Conservation (phyloP, 2,888 invertebrate species). For the Gerris lacustris region DNA sequence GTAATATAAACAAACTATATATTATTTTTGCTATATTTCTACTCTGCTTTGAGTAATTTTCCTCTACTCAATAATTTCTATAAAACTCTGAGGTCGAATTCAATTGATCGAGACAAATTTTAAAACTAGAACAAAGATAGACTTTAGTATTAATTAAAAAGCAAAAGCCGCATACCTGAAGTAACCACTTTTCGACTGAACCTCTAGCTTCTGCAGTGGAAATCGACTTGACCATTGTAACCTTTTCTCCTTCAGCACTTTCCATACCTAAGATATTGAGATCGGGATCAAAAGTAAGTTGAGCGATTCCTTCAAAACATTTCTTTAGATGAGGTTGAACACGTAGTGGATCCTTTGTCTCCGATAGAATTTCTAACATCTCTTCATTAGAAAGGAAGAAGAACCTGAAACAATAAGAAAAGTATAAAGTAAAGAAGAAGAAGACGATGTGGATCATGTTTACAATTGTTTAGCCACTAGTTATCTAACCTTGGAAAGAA, state of each 20-base stretch:
- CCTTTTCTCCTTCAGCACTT: constrained; percentile 62
- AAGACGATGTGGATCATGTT: too few species aligned
- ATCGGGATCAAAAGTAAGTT: constrained; percentile 55
- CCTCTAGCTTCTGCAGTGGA: constrained; percentile 61
- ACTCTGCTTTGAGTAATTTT: too few species aligned
- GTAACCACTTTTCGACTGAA: constrained; percentile 76
- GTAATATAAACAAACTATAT: too few species aligned
- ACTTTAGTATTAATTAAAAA: too few species aligned
- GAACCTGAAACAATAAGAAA: constrained; percentile 45
- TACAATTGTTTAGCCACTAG: too few species aligned
- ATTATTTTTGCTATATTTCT: too few species aligned
- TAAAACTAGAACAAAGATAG: too few species aligned
- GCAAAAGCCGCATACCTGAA: constrained; percentile 38
- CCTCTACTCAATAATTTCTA: too few species aligned
- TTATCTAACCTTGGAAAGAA: constrained; percentile 52
- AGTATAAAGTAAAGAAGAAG: background rate
- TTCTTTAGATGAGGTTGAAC: constrained; percentile 78
- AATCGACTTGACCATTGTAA: constrained; percentile 48
- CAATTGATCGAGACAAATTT: too few species aligned
- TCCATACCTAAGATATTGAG: constrained; percentile 64
- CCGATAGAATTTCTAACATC: constrained; percentile 77
- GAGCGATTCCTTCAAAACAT: constrained; percentile 75
- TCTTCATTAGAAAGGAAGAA: constrained; percentile 86
- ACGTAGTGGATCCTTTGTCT: constrained; percentile 71
- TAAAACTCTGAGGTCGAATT: too few species aligned